These are phyloP conservation scores for Orchesella cincta DNA, from an alignment of 1,140 invertebrate species.

Conservation along the genomic window DNA sequence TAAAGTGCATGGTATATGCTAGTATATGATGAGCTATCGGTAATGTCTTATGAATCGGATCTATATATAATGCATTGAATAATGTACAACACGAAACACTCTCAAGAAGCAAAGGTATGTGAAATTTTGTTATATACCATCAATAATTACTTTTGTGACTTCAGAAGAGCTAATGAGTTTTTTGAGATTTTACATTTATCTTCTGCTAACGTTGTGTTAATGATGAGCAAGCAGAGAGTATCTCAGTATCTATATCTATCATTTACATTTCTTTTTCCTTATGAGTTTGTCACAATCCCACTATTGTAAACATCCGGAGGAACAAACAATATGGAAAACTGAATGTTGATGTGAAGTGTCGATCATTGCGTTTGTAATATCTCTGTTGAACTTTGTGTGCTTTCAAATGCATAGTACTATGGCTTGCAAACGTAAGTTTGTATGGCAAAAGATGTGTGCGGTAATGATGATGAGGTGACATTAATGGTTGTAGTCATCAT, in stretches of 20 bases:
- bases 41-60: background rate
- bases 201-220: background rate
- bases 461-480: conserved; percentile 12
- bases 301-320: background rate
- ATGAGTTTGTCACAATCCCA: background rate
- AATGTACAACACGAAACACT: background rate
- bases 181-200: background rate
- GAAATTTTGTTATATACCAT: too few relatives aligned
- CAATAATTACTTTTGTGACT: too few relatives aligned
- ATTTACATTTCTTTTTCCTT: background rate
- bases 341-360: background rate
- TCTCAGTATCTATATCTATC: background rate
- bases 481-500: conserved; percentile 14
- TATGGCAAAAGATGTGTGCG: background rate
- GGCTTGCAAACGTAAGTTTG: background rate
- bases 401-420: background rate
- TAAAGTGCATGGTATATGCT: background rate
- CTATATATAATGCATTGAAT: background rate
- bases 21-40: background rate
- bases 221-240: background rate
- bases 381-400: background rate
- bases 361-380: background rate
- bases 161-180: background rate
- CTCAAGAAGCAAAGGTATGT: background rate
- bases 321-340: background rate